Conservation (phyloP, 2,888 invertebrate genomes). For the Sipha maydis region DNA sequence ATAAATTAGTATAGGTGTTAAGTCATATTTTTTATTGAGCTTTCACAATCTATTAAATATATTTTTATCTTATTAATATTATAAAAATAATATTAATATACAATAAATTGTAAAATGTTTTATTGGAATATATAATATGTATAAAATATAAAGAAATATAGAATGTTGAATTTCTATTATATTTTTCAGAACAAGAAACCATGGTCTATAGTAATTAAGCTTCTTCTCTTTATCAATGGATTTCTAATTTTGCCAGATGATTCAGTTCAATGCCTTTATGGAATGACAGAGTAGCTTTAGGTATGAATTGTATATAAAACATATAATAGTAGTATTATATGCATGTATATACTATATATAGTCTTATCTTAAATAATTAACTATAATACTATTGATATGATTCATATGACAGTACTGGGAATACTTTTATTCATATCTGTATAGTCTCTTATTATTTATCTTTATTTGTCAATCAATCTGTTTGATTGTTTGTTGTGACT, state of each 20-base stretch:
- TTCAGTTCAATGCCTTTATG: constrained; percentile 33
- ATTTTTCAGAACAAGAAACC: constrained; percentile 27
- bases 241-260: background rate
- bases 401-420: background rate
- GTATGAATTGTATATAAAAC: constrained; percentile 21
- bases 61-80: too few species aligned
- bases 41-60: too few species aligned
- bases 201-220: constrained; percentile 8
- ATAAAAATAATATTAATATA: background rate
- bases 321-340: background rate
- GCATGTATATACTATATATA: background rate
- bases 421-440: background rate
- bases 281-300: constrained; percentile 49
- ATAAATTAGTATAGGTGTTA: too few species aligned
- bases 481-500: background rate
- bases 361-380: background rate
- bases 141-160: too few species aligned
- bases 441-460: background rate
- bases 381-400: constrained; percentile 9
- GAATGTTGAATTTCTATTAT: background rate
- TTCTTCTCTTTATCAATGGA: background rate
- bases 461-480: background rate
- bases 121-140: too few species aligned
- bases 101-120: too few species aligned
- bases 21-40: too few species aligned